Conservation (phyloP, 2,797 vertebrate genomes). For the Tiaroga cobitis region DNA sequence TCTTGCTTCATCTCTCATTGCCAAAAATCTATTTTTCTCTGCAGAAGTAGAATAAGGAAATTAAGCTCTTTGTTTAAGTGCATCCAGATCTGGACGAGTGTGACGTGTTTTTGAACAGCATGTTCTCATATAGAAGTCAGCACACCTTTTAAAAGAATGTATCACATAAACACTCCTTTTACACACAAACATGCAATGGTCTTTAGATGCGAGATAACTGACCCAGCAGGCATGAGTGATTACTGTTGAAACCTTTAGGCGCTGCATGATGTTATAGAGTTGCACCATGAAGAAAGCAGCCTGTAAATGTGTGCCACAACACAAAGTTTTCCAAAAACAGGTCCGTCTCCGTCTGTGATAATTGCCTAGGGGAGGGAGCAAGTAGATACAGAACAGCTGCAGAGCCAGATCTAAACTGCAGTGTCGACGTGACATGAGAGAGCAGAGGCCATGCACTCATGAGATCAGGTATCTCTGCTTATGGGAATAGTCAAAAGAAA, state of each 20-base stretch:
- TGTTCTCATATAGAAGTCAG: background rate
- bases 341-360: background rate
- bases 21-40: background rate
- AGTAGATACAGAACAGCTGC: constrained; percentile 3
- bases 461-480: background rate
- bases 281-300: background rate
- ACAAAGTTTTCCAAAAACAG: constrained; percentile 1
- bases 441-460: background rate
- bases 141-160: background rate
- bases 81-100: background rate
- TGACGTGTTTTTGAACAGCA: background rate
- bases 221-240: background rate
- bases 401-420: background rate
- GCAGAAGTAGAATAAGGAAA: constrained; percentile 15
- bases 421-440: background rate
- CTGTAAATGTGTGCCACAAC: background rate
- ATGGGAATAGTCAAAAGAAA: background rate
- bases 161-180: background rate
- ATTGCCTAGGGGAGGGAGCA: background rate
- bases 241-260: background rate
- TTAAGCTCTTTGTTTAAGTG: background rate
- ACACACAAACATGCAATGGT: background rate
- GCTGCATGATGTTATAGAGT: background rate
- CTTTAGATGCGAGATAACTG: background rate
- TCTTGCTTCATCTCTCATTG: background rate